phyloP scores from a whole-genome alignment of 2,888 invertebrate genomes.

The Crioceris asparagi region DNA sequence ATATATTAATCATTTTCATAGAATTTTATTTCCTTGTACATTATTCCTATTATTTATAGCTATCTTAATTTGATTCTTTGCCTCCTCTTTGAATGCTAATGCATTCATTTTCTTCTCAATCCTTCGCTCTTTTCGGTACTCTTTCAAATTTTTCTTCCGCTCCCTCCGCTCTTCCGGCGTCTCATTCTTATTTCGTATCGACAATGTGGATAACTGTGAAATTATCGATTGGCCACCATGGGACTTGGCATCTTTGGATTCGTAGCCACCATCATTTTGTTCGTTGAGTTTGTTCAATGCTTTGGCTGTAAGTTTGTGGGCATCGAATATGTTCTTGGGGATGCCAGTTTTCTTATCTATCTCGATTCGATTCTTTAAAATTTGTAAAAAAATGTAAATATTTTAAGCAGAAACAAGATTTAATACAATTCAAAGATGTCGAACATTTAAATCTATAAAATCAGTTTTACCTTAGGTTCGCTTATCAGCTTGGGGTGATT shows the following conservation, averaged over 20 bases:
- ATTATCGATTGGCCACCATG: conserved; percentile 52
- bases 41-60: conserved; percentile 64
- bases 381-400: no score
- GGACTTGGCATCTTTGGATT: conserved; percentile 43
- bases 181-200: conserved; percentile 66
- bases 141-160: conserved; percentile 67
- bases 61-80: conserved; percentile 69
- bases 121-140: conserved; percentile 67
- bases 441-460: no score
- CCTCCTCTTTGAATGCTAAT: conserved; percentile 75
- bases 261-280: conserved; percentile 32
- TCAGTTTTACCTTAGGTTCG: conserved; percentile 57
- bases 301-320: conserved; percentile 56
- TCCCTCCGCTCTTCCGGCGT: conserved; percentile 63
- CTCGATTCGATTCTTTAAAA: no score
- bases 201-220: conserved; percentile 59
- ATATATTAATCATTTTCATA: conserved; percentile 32
- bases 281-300: conserved; percentile 55
- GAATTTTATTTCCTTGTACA: conserved; percentile 59
- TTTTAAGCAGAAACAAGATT: no score
- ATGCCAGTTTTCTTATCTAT: conserved; percentile 65
- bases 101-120: conserved; percentile 72
- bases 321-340: conserved; percentile 53
- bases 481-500: conserved; percentile 85
- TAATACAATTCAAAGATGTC: no score